phyloP scores from a whole-genome alignment of 92 coral and sea anemone species.

The Ricordea florida region DNA sequence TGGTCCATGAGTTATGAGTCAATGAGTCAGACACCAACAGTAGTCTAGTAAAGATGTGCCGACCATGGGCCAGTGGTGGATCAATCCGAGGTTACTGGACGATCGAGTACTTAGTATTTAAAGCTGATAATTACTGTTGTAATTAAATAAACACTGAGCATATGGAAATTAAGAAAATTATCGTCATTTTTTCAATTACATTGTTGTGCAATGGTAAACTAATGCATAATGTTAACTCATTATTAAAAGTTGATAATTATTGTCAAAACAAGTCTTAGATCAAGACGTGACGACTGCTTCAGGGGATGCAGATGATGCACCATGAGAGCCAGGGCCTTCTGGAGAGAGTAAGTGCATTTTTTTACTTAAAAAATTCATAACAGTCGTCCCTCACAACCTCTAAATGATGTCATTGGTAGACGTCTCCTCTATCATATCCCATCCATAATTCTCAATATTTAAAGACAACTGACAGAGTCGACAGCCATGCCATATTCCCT shows the following conservation, averaged over 20 bases:
- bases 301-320: conserved; percentile 1
- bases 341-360: not conserved
- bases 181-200: not conserved
- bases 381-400: conserved; percentile 1
- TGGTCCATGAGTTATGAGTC: conserved; percentile 10
- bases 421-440: not conserved
- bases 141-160: conserved; percentile 2
- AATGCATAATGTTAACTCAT: not conserved
- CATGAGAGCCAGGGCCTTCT: conserved; percentile 2
- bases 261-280: not conserved
- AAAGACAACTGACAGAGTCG: too few relatives aligned
- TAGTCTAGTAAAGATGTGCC: not conserved
- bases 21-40: not conserved
- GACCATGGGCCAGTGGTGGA: too few relatives aligned
- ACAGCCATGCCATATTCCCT: too few relatives aligned
- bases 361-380: not conserved
- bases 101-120: not conserved
- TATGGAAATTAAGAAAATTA: not conserved
- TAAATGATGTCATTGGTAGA: not conserved
- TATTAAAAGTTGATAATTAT: not conserved
- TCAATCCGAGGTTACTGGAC: too few relatives aligned
- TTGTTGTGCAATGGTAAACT: too few relatives aligned
- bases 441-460: too few relatives aligned
- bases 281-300: not conserved
- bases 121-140: too few relatives aligned